Evolutionary conservation across 2,888 invertebrate genomes (phyloP).

Genomic region (Lagria hirta): DNA sequence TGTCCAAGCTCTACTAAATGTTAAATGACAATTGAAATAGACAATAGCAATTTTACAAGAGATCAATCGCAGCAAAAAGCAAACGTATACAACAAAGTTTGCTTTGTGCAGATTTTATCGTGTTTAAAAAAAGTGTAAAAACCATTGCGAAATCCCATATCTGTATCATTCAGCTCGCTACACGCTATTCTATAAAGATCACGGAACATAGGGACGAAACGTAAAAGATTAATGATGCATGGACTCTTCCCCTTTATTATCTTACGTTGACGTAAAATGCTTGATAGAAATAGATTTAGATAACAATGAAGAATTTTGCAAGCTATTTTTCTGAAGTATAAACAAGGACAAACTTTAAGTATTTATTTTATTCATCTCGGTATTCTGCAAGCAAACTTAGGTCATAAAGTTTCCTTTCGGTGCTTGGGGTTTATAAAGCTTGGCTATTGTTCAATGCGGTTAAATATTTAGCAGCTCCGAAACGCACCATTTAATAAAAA

Average conservation of each 20-base stretch:
- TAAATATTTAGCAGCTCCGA: constrained; percentile 15
- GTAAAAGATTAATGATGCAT: not conserved
- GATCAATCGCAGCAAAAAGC: constrained; percentile 2
- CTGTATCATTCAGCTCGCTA: too few relatives aligned
- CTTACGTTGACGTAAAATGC: constrained; percentile 1
- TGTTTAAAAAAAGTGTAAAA: too few relatives aligned
- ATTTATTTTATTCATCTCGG: constrained; percentile 19
- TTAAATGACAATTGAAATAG: constrained; percentile 15
- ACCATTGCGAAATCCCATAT: too few relatives aligned
- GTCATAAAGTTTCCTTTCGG: constrained; percentile 12
- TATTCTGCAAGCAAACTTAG: constrained; percentile 12
- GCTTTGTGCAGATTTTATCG: too few relatives aligned
- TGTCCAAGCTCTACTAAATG: constrained; percentile 6
- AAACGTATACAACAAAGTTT: too few relatives aligned
- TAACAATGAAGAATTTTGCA: constrained; percentile 3
- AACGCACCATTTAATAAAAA: constrained; percentile 14
- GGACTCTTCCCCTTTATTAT: constrained; percentile 3
- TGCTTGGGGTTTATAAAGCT: constrained; percentile 11
- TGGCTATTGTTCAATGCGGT: constrained; percentile 13
- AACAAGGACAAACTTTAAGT: constrained; percentile 6
- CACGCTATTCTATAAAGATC: too few relatives aligned
- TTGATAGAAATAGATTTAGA: constrained; percentile 8
- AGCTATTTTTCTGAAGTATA: constrained; percentile 3
- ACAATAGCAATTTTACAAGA: not conserved
- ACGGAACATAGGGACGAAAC: not conserved